Base-by-base conservation (phyloP, 1,140 invertebrate species). In the Pogonus chalceus region DNA sequence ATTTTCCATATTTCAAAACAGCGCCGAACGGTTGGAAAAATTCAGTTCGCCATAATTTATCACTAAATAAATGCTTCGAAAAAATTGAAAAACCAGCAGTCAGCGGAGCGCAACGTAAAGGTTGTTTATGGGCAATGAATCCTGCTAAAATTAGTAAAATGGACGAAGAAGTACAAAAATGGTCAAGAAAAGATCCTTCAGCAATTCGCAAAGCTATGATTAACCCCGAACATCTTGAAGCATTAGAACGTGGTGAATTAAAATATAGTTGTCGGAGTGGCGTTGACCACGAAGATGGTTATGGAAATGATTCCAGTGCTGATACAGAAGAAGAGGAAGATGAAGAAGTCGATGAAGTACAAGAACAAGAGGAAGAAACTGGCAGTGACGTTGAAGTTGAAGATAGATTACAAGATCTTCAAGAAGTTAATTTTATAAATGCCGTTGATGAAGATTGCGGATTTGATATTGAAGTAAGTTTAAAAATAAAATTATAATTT, bases 1-100 rank as follows among this genome's bases (percentile, higher is more conserved):
- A 98, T 70, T 98, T 97, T 69, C 94, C 94, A 1, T 97, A 96
- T 70, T 98, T 96, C 69, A 94, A 94, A 76, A 96, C 92, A 9
- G 94, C 94, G 2, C 92, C 93, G 35, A 93, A 89, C 68, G 94
- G 93, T 16, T 98, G 94, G 94, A 98, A 98, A 75, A 97, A 96
- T 70, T 96, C 92, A 1, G 94, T 97, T 0, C 77, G 94, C 57
- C 95, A 97, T 69, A 97, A 97, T 75, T 73, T 97, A 47, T 96
- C 92, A 56, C 71, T 97, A 54, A 97, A 97, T 74, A 97, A 97
- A 72, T 96, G 93, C 74, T 97, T 97, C 72, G 92, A 96, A 68
- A 97, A 98, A 71, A 95, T 96, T 53, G 93, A 96, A 65, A 94
- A 95, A 63, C 88, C 90, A 0, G 83, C 84, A 0, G 80, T 83